These are phyloP conservation scores for Valencia hispanica DNA, from an alignment of 2,797 vertebrate species.

Conservation along the genomic window DNA sequence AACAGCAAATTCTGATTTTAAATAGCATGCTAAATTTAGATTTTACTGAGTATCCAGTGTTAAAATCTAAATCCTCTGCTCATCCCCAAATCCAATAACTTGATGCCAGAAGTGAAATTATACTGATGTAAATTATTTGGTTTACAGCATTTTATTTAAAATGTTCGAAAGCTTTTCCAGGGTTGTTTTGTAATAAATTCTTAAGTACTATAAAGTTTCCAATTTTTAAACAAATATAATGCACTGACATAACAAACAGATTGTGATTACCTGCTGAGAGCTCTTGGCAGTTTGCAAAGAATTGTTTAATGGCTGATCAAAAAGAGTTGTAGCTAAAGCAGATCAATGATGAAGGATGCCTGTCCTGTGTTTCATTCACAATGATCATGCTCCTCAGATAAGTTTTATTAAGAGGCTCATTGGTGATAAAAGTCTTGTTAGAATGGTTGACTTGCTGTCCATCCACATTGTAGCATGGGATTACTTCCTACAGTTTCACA, in stretches of 20 bases:
- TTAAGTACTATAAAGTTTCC: too few species aligned
- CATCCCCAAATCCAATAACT: background rate
- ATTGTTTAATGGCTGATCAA: constrained; percentile 25
- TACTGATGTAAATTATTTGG: background rate
- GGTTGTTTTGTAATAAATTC: background rate
- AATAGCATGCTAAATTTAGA: background rate
- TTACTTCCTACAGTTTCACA: constrained; percentile 58
- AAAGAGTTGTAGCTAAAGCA: constrained; percentile 47
- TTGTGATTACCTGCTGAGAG: background rate
- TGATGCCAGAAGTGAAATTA: background rate
- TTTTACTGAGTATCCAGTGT: background rate
- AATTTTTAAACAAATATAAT: background rate
- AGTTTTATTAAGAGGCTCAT: constrained; percentile 2
- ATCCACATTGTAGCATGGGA: constrained; percentile 53
- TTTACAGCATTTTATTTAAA: background rate
- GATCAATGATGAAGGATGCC: constrained; percentile 15
- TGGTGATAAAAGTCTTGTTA: background rate
- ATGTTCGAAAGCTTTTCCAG: background rate
- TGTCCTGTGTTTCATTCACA: constrained; percentile 8
- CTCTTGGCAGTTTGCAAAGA: background rate
- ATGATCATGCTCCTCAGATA: constrained; percentile 38
- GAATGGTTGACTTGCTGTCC: constrained; percentile 26
- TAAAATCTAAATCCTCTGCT: background rate
- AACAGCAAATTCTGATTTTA: background rate
- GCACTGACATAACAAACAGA: background rate